phyloP scores from a whole-genome alignment of 2,113 vertebrate species.

The Coturnix japonica region DNA sequence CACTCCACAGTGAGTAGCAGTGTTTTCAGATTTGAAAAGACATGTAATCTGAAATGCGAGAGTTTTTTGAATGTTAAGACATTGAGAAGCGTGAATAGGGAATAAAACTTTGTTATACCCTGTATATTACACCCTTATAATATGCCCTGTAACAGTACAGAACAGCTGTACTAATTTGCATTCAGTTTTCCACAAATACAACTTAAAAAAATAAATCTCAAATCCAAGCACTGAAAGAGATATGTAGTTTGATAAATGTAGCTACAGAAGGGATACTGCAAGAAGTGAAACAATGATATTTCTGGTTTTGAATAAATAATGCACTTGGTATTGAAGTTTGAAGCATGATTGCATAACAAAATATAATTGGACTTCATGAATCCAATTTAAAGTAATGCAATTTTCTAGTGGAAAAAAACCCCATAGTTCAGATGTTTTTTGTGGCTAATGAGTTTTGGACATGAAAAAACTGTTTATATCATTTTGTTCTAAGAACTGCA shows the following conservation, averaged over 20 bases:
- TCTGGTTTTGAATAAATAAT: slow-evolving; percentile 27
- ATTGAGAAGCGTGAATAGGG: background rate
- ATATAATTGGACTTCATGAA: slow-evolving; percentile 47
- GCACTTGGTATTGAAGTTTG: background rate
- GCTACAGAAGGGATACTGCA: background rate
- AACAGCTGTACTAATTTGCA: background rate
- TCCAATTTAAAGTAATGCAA: slow-evolving; percentile 55
- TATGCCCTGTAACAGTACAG: background rate
- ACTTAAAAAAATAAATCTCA: background rate
- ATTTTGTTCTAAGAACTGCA: background rate
- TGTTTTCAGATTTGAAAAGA: background rate
- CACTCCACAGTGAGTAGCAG: background rate
- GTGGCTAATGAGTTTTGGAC: slow-evolving; percentile 6
- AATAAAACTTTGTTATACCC: background rate
- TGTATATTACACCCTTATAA: too few relatives aligned
- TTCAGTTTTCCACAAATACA: background rate
- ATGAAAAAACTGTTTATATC: slow-evolving; percentile 21
- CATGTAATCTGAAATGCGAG: background rate
- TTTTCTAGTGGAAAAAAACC: slow-evolving; percentile 8
- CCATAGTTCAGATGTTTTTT: background rate
- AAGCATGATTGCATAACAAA: slow-evolving; percentile 42
- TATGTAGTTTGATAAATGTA: slow-evolving; percentile 35
- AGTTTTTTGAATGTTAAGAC: background rate
- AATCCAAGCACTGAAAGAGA: slow-evolving; percentile 19
- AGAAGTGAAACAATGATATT: background rate